Conservation (phyloP, 2,888 invertebrate genomes). For the Drosophila percnosoma region DNA sequence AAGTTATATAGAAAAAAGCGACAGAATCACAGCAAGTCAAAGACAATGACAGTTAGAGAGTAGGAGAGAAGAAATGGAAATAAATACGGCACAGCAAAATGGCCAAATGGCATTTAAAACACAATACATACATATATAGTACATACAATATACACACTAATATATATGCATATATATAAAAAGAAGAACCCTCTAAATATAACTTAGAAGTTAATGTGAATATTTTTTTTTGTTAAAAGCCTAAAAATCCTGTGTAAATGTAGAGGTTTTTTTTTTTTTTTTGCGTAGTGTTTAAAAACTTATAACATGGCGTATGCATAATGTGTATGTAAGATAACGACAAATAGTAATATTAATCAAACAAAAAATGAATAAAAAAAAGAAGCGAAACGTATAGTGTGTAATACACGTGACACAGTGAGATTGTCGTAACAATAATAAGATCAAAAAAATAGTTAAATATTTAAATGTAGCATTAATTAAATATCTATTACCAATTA, state of each 20-base stretch:
- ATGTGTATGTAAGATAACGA: slow-evolving; percentile 37
- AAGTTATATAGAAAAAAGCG: slow-evolving; percentile 34
- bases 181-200: slow-evolving; percentile 41
- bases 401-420: slow-evolving; percentile 14
- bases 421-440: slow-evolving; percentile 29
- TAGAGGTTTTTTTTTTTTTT: slow-evolving; percentile 23
- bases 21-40: slow-evolving; percentile 6
- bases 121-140: slow-evolving; percentile 20
- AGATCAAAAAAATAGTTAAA: slow-evolving; percentile 45
- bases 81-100: slow-evolving; percentile 15
- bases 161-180: slow-evolving; percentile 12
- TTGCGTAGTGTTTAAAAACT: slow-evolving; percentile 22
- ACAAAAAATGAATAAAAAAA: neutral
- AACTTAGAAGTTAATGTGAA: slow-evolving; percentile 65
- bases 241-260: slow-evolving; percentile 38
- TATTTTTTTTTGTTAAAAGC: slow-evolving; percentile 33
- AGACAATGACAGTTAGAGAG: neutral
- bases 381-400: slow-evolving; percentile 13
- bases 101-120: slow-evolving; percentile 46
- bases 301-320: slow-evolving; percentile 29
- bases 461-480: slow-evolving; percentile 30
- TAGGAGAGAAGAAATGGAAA: neutral
- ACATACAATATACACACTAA: slow-evolving; percentile 37
- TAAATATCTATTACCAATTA: slow-evolving; percentile 28
- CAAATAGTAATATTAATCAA: slow-evolving; percentile 34